Evolutionary conservation across 2,888 invertebrate genomes (phyloP).

Genomic region (Brassicogethes aeneus): DNA sequence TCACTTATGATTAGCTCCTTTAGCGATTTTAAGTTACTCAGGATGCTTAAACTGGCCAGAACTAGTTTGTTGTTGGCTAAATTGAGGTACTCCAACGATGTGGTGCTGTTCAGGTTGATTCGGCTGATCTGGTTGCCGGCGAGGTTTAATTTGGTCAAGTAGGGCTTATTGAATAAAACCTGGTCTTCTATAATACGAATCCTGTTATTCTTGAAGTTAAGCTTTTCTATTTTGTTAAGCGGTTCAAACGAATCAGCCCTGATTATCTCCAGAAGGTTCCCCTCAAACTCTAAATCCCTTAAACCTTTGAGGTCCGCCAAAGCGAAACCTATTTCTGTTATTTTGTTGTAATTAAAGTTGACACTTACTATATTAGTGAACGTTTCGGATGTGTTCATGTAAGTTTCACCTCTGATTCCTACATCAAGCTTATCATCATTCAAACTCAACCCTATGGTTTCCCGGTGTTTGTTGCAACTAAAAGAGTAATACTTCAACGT

Average conservation of each 20-base stretch:
- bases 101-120: slow-evolving; percentile 17
- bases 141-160: slow-evolving; percentile 20
- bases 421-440: not conserved
- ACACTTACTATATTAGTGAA: slow-evolving; percentile 14
- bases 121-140: slow-evolving; percentile 20
- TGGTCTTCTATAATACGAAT: slow-evolving; percentile 14
- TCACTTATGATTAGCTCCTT: slow-evolving; percentile 17
- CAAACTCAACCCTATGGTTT: not conserved
- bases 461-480: slow-evolving; percentile 12
- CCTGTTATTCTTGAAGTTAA: slow-evolving; percentile 16
- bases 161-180: slow-evolving; percentile 16
- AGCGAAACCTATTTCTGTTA: slow-evolving; percentile 16
- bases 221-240: slow-evolving; percentile 17
- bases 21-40: slow-evolving; percentile 15
- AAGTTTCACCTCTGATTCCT: not conserved
- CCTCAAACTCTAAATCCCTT: slow-evolving; percentile 18
- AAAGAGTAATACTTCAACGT: slow-evolving; percentile 13
- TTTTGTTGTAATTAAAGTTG: slow-evolving; percentile 26
- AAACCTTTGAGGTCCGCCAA: slow-evolving; percentile 17
- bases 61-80: slow-evolving; percentile 23
- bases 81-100: slow-evolving; percentile 23
- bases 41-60: slow-evolving; percentile 10
- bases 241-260: slow-evolving; percentile 14
- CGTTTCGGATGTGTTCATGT: not conserved
- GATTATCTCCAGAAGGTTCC: slow-evolving; percentile 18